Evolutionary conservation across 2,113 vertebrate species (phyloP).

Genomic region (Aspidoscelis tigris): DNA sequence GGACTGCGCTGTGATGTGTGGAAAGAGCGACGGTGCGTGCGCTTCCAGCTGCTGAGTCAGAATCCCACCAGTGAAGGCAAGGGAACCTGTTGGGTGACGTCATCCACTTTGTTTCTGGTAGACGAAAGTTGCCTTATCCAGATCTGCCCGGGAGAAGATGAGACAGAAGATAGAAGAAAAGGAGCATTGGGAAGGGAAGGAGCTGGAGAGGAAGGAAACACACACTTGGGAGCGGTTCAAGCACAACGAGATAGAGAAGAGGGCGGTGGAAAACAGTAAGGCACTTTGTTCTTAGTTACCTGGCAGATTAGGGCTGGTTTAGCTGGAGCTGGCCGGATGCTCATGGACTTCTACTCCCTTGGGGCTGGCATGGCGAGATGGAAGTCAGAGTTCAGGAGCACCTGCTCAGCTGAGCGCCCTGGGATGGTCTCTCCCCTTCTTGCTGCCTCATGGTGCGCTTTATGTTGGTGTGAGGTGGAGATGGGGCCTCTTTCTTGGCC

Average conservation of each 20-base stretch:
- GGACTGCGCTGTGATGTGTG: too few relatives aligned
- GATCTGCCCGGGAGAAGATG: slow-evolving; percentile 81
- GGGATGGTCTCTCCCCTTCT: too few relatives aligned
- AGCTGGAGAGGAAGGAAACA: slow-evolving; percentile 73
- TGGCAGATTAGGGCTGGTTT: neutral
- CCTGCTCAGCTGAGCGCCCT: too few relatives aligned
- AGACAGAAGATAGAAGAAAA: slow-evolving; percentile 77
- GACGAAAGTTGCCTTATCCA: slow-evolving; percentile 78
- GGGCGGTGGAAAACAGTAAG: slow-evolving; percentile 69
- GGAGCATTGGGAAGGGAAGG: slow-evolving; percentile 63
- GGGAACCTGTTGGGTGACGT: neutral
- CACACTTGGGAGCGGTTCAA: slow-evolving; percentile 74
- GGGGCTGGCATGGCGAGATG: too few relatives aligned
- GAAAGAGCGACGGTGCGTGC: too few relatives aligned
- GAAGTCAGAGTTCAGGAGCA: too few relatives aligned
- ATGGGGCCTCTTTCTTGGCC: neutral
- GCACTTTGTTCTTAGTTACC: neutral
- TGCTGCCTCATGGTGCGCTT: neutral
- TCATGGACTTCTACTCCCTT: too few relatives aligned
- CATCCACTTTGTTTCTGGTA: slow-evolving; percentile 52
- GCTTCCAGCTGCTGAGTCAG: too few relatives aligned
- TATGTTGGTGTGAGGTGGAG: too few relatives aligned
- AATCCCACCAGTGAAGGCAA: too few relatives aligned
- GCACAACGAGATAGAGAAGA: slow-evolving; percentile 67
- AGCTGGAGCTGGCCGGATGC: neutral